Evolutionary conservation across 1,140 invertebrate species (phyloP).

Genomic region (Euura lappo): DNA sequence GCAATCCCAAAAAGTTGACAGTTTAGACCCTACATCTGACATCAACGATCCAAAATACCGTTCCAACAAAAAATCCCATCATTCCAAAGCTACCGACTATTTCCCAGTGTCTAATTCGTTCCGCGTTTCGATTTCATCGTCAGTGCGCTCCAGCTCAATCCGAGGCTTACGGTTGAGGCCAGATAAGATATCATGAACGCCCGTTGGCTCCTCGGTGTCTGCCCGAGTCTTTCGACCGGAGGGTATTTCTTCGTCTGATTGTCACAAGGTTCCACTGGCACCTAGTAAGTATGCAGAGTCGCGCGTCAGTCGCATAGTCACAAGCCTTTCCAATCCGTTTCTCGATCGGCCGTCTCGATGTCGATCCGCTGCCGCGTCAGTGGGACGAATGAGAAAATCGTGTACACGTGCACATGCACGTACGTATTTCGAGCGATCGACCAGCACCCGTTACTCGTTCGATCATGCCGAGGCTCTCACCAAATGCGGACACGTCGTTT

Average conservation of each 20-base stretch:
- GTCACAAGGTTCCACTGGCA: background rate
- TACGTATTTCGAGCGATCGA: too few species aligned
- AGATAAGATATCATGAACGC: background rate
- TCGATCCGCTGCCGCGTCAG: background rate
- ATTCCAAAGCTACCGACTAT: too few species aligned
- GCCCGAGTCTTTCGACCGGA: background rate
- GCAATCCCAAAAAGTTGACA: too few species aligned
- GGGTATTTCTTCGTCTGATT: background rate
- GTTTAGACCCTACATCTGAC: too few species aligned
- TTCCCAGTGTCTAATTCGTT: too few species aligned
- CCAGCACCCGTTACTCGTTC: background rate
- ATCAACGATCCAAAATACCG: too few species aligned
- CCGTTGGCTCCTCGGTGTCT: background rate
- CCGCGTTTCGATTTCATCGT: too few species aligned
- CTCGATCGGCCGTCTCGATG: background rate
- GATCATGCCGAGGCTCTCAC: background rate
- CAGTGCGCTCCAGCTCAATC: too few species aligned
- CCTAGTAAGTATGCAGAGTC: too few species aligned
- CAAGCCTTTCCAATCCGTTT: slow-evolving; percentile 1
- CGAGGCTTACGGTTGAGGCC: background rate
- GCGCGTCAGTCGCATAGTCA: background rate
- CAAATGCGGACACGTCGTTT: background rate
- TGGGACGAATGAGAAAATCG: background rate
- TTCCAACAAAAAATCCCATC: too few species aligned
- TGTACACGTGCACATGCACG: too few species aligned